Evolutionary conservation across 2,797 vertebrate genomes (phyloP), one percentile per base, ranked within the genome.

Genomic region (Menidia menidia): DNA sequence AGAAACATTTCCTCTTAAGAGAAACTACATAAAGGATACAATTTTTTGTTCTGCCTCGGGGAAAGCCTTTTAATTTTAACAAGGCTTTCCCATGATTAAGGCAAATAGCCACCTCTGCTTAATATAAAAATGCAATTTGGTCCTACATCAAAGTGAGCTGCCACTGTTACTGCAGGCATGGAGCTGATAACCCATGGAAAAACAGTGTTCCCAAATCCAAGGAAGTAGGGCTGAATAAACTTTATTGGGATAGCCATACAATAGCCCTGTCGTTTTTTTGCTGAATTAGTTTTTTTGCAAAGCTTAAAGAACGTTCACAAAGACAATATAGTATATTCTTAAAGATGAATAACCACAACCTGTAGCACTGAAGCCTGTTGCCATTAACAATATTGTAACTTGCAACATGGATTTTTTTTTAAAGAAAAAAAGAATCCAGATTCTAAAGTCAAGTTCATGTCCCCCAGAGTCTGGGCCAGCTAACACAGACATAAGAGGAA

Each of bases 401-500:
- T 0, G 59, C 42, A 65, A 62, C 32, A 8, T 39, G 35, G 10
- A 39, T 39, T 4, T 10, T 10, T 10, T 39, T 39, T 39, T 10
- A 39, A 39, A 39, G 10, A 39, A 39, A 39, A 39, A 25, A 25
- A 25, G 1, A 1, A 25, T 71, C 42, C 41, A 39, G 51, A 75
- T 35, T 45, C 64, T 43, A 31, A 68, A 57, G 32, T 58, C 6
- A 13, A 58, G 48, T 45, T 73, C 50, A 16, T 58, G 57, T 72
- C 73, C 67, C 35, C 55, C 68, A 25, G 60, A 64, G 64, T 64
- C 56, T 54, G 16, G 52, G 56, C 55, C 42, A 4, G 51, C 69
- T 73, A 64, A 74, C 64, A 63, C 52, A 65, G 70, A 64, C 51
- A 11, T 30, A 53, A 80, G 71, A 10, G 72, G 60, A 60, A 73